phyloP scores from a whole-genome alignment of 2,797 vertebrate species.

The Sphenodon punctatus region DNA sequence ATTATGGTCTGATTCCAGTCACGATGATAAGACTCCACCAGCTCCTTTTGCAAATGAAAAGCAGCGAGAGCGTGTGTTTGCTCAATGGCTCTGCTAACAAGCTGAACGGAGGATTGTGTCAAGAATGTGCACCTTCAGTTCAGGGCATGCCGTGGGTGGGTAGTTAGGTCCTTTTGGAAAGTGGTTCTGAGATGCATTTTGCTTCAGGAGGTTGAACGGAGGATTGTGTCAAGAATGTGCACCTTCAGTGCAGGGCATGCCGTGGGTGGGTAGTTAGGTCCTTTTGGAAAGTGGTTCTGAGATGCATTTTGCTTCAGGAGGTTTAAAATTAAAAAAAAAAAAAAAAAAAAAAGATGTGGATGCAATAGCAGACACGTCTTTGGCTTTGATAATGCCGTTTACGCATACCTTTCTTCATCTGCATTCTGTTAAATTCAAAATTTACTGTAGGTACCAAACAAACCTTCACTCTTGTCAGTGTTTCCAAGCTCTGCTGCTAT shows the following conservation, averaged over 20 bases:
- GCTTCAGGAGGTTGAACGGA: background rate
- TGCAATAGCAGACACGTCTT: slow-evolving; percentile 2
- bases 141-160: fast-evolving
- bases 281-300: background rate
- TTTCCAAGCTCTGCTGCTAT: slow-evolving; percentile 57
- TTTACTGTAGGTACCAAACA: slow-evolving; percentile 49
- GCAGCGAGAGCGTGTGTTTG: too few species aligned
- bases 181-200: background rate
- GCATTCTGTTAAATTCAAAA: slow-evolving; percentile 26
- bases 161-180: background rate
- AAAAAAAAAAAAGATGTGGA: background rate
- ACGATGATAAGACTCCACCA: background rate
- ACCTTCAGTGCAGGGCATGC: fast-evolving
- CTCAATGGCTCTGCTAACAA: background rate
- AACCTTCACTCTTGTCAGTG: slow-evolving; percentile 32
- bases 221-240: fast-evolving
- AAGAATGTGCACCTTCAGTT: fast-evolving
- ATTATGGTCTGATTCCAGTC: fast-evolving
- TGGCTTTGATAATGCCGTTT: slow-evolving; percentile 49
- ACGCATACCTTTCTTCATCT: slow-evolving; percentile 37
- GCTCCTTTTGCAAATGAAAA: background rate
- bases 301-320: background rate
- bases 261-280: background rate
- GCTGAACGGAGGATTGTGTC: background rate
- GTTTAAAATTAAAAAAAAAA: too few species aligned